These are phyloP conservation scores for Oreotrochilus melanogaster DNA, from an alignment of 2,113 vertebrate genomes.

Conservation along the genomic window DNA sequence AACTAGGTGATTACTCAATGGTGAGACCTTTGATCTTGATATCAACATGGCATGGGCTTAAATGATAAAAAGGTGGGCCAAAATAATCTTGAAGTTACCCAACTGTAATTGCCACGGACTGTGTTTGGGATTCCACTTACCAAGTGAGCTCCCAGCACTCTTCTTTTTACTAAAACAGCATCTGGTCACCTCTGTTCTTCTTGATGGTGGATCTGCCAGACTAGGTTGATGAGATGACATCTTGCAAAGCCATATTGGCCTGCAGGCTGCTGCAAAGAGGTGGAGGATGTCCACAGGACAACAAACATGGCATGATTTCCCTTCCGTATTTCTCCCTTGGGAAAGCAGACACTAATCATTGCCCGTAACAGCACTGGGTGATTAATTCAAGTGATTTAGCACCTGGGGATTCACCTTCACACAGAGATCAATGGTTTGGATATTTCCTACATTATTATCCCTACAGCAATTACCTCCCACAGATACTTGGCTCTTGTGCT, in stretches of 20 bases:
- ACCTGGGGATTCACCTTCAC: conserved; percentile 57
- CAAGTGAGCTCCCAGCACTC: neutral
- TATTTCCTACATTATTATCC: conserved; percentile 52
- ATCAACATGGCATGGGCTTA: neutral
- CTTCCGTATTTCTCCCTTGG: neutral
- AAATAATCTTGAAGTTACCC: neutral
- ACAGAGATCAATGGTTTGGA: conserved; percentile 49
- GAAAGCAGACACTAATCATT: conserved; percentile 28
- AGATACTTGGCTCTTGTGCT: conserved; percentile 28
- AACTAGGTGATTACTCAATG: neutral
- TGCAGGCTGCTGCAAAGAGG: neutral
- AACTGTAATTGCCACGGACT: neutral
- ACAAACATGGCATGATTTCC: accelerated
- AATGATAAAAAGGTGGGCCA: neutral
- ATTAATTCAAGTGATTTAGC: conserved; percentile 67
- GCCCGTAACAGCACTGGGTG: conserved; percentile 19
- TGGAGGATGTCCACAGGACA: neutral
- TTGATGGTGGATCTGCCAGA: neutral
- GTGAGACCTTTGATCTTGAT: neutral
- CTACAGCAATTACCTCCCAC: conserved; percentile 62
- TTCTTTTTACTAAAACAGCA: neutral
- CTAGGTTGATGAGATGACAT: neutral
- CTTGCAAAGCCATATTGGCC: neutral
- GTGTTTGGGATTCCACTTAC: neutral
- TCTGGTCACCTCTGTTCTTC: neutral